phyloP scores from a whole-genome alignment of 2,113 vertebrate genomes.

The Dascyllus trimaculatus region DNA sequence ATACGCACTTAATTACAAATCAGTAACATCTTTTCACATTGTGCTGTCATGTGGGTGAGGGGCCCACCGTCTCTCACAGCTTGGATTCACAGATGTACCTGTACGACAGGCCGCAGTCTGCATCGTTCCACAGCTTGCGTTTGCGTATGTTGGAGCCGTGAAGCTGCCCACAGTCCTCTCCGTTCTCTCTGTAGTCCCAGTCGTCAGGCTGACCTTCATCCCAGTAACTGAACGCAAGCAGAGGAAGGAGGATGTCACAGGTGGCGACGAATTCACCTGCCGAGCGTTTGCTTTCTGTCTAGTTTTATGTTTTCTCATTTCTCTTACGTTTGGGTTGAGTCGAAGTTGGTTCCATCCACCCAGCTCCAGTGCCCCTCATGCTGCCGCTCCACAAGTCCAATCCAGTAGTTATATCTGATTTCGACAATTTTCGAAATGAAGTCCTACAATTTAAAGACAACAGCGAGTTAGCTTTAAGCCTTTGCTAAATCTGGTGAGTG shows the following conservation, averaged over 20 bases:
- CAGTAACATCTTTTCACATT: neutral
- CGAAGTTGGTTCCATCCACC: constrained; percentile 78
- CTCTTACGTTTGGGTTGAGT: constrained; percentile 53
- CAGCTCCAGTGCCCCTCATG: constrained; percentile 75
- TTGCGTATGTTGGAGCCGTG: neutral
- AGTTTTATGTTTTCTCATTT: neutral
- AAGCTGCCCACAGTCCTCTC: constrained; percentile 82
- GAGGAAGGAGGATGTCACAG: neutral
- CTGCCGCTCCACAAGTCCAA: constrained; percentile 68
- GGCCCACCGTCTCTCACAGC: neutral
- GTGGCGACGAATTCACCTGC: neutral
- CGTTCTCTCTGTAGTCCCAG: constrained; percentile 66
- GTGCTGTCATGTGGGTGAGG: neutral
- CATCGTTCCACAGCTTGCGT: constrained; percentile 77
- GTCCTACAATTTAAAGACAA: constrained; percentile 45
- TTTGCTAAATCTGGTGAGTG: neutral
- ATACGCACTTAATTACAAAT: neutral
- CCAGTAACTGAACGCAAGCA: constrained; percentile 69
- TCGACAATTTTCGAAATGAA: constrained; percentile 61
- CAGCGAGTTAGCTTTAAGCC: neutral
- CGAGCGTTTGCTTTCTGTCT: no score
- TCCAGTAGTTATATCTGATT: constrained; percentile 42
- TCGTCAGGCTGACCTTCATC: constrained; percentile 77
- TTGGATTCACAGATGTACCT: constrained; percentile 74
- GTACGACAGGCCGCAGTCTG: constrained; percentile 46